Base-by-base conservation (phyloP, 2,113 vertebrate genomes). In the Stomatorhinus ivindoensis region DNA sequence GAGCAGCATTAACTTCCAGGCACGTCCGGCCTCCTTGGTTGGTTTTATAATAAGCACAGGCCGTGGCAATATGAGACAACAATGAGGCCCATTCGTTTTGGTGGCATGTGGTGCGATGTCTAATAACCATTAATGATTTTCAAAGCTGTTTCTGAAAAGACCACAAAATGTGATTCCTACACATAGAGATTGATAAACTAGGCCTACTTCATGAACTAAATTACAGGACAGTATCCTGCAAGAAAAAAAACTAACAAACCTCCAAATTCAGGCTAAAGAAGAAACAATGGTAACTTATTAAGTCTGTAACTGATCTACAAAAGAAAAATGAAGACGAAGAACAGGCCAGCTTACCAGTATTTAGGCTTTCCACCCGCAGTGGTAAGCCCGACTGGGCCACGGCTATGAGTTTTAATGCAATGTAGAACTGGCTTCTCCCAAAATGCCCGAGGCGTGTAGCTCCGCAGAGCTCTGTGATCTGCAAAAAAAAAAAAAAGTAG, bases 381-480 rank as follows among this genome's bases (percentile, higher is more conserved):
- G 98, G 98, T 89, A 98, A 96, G 91, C 98, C 98, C 31, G 98
- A 97, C 58, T 99, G 98, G 92, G 98, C 98, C 87, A 99, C 97
- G 90, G 98, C 98, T 89, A 99, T 97, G 92, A 99, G 98, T 93
- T 99, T 99, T 95, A 99, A 94, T 90, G 98, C 98, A 90, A 99
- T 99, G 94, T 99, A 99, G 95, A 99, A 99, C 85, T 99, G 98
- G 95, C 98, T 99, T 94, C 98, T 96, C 93, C 98, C 98, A 35
- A 99, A 99, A 94, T 99, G 98, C 46, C 98, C 98, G 91, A 99
- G 97, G 89, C 98, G 97, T 90, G 96, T 99, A 92, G 98, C 98
- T 93, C 98, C 98, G 89, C 98, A 99, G 0, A 98, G 96, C 92
- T 99, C 98, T 92, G 96, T 99, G 92, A 99, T 99, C 98, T 97